These are phyloP conservation scores for Gadopsis marmoratus DNA, from an alignment of 2,797 vertebrate genomes.

Conservation along the genomic window DNA sequence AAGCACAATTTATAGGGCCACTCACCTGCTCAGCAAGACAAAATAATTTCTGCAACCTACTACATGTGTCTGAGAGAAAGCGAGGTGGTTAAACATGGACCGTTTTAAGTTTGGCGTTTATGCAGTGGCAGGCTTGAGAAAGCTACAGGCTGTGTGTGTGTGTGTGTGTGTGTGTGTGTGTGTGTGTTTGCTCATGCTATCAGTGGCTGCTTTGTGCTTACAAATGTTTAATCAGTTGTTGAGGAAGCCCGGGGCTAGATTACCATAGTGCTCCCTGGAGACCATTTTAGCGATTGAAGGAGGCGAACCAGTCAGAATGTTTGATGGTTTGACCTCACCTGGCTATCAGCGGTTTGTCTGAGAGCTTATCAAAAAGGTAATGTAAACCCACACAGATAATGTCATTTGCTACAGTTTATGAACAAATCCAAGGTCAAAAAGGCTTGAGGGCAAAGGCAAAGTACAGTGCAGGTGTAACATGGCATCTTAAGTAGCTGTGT, in stretches of 20 bases:
- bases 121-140: conserved; percentile 50
- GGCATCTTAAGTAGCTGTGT: too few relatives aligned
- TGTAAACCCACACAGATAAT: conserved; percentile 37
- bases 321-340: conserved; percentile 37
- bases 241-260: conserved; percentile 53
- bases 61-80: background rate
- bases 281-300: conserved; percentile 36
- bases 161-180: conserved; percentile 77
- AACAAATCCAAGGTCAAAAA: conserved; percentile 46
- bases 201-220: conserved; percentile 65
- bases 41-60: background rate
- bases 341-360: conserved; percentile 43
- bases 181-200: conserved; percentile 71
- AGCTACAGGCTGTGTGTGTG: conserved; percentile 59
- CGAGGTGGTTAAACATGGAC: background rate
- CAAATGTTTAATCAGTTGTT: conserved; percentile 73
- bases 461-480: too few relatives aligned
- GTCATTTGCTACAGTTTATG: conserved; percentile 24
- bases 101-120: background rate
- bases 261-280: conserved; percentile 20
- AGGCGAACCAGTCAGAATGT: conserved; percentile 25
- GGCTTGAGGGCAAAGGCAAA: conserved; percentile 34
- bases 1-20: conserved; percentile 8
- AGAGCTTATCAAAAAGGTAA: conserved; percentile 51
- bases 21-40: background rate